Evolutionary conservation across 2,797 vertebrate genomes (phyloP).

Genomic region (Anguilla megastoma): DNA sequence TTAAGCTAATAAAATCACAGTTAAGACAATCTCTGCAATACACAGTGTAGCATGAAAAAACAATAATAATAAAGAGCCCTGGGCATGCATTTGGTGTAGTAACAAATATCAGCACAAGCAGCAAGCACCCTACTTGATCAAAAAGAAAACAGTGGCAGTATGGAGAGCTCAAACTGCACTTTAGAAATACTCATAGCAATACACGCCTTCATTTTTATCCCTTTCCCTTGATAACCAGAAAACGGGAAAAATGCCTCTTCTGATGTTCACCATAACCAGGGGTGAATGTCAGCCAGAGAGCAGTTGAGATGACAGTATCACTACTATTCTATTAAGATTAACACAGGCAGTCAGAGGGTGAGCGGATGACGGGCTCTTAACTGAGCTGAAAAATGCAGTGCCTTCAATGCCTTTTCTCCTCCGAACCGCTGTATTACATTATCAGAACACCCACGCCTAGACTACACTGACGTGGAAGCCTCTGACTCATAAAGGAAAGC

Average conservation of each 20-base stretch:
- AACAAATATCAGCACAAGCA: neutral
- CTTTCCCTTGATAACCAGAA: slow-evolving; percentile 44
- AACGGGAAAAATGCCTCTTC: slow-evolving; percentile 54
- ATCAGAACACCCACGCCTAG: slow-evolving; percentile 52
- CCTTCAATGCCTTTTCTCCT: neutral
- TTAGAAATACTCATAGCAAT: slow-evolving; percentile 36
- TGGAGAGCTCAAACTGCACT: neutral
- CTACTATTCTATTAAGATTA: slow-evolving; percentile 49
- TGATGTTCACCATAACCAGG: slow-evolving; percentile 53
- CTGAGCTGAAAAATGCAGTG: slow-evolving; percentile 7
- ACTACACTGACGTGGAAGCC: slow-evolving; percentile 55
- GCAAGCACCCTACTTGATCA: neutral
- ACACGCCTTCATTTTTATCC: slow-evolving; percentile 40
- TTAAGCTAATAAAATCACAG: neutral
- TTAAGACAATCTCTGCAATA: neutral
- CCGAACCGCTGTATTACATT: neutral
- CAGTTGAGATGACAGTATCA: slow-evolving; percentile 37
- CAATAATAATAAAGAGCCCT: neutral
- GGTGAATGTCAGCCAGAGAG: slow-evolving; percentile 52
- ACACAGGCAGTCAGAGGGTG: slow-evolving; percentile 35
- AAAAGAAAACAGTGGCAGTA: slow-evolving; percentile 21
- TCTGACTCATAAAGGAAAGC: slow-evolving; percentile 59
- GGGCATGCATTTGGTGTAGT: neutral
- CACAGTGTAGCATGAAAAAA: neutral
- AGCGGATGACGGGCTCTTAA: slow-evolving; percentile 25